A percentile compares a stretch with the other conserved stretches of the same genome.
Conservation (phyloP, 2,888 invertebrate species). For the Oxyteleia sp. region DNA sequence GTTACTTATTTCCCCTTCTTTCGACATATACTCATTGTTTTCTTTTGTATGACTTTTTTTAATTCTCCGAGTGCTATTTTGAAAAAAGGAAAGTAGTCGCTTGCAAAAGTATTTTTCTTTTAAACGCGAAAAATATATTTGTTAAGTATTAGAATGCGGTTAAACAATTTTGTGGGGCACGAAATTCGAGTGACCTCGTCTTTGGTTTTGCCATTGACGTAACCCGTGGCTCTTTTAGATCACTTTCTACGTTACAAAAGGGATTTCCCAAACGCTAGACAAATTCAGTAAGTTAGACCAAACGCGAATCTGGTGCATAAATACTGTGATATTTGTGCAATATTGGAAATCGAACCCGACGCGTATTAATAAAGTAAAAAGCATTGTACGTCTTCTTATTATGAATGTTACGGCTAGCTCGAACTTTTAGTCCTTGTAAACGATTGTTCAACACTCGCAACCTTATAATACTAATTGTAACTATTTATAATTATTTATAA, state of each 20-base stretch:
- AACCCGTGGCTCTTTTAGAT: neutral
- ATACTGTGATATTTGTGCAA: slow-evolving; percentile 67
- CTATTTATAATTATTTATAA: no score
- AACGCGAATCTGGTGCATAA: slow-evolving; percentile 49
- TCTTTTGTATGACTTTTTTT: slow-evolving; percentile 11
- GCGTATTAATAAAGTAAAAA: slow-evolving; percentile 17
- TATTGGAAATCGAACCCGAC: slow-evolving; percentile 35
- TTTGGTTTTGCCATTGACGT: neutral
- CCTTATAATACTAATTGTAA: slow-evolving; percentile 27
- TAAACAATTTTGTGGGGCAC: neutral
- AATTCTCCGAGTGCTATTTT: neutral
- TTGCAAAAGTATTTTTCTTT: neutral
- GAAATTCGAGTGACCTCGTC: slow-evolving; percentile 4
- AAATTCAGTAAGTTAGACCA: slow-evolving; percentile 20
- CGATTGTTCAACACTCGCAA: slow-evolving; percentile 44
- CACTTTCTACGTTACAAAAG: slow-evolving; percentile 2
- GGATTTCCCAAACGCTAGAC: slow-evolving; percentile 7
- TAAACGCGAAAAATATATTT: neutral
- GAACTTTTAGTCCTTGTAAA: slow-evolving; percentile 29
- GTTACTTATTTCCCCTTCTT: neutral
- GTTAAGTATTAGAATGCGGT: slow-evolving; percentile 5
- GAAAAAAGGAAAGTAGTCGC: neutral
- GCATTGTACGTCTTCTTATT: slow-evolving; percentile 26
- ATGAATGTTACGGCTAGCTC: slow-evolving; percentile 28
- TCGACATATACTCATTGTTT: slow-evolving; percentile 1